Conservation (phyloP, 2,113 vertebrate species). For the Gnathochromis pfefferi region DNA sequence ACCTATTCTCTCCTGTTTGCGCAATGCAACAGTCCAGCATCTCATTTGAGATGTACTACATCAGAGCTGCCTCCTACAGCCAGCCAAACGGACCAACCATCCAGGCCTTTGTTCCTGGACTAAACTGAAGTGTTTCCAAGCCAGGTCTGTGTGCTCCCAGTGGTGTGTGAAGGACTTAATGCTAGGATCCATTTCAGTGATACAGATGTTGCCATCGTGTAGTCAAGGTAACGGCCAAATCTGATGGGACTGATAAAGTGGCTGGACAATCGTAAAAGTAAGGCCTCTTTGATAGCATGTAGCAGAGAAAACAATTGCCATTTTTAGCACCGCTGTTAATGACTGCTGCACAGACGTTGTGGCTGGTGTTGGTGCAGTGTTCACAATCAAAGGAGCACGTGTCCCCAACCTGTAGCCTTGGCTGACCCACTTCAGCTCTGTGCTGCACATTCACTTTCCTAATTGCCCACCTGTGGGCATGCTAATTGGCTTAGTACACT, state of each 20-base stretch:
- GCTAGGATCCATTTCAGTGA: neutral
- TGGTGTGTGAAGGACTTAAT: neutral
- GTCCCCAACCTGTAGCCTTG: slow-evolving; percentile 27
- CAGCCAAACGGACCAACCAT: neutral
- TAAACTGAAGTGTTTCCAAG: neutral
- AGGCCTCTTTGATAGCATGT: neutral
- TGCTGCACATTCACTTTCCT: slow-evolving; percentile 11
- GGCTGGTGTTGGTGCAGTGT: neutral
- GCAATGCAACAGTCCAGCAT: neutral
- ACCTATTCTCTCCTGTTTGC: neutral
- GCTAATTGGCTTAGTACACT: slow-evolving; percentile 48
- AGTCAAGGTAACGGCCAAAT: neutral
- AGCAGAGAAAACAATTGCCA: neutral
- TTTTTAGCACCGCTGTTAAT: neutral
- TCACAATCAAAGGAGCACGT: slow-evolving; percentile 21
- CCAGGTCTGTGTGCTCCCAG: neutral
- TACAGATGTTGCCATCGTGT: neutral
- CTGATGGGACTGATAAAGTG: neutral
- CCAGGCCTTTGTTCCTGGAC: neutral
- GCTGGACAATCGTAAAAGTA: neutral
- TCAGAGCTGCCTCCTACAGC: neutral
- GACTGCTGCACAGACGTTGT: neutral
- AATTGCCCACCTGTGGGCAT: slow-evolving; percentile 52
- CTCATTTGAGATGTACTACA: neutral
- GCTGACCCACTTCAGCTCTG: slow-evolving; percentile 27